Conservation (phyloP, 2,888 invertebrate genomes). For the Nephrotoma flavescens region DNA sequence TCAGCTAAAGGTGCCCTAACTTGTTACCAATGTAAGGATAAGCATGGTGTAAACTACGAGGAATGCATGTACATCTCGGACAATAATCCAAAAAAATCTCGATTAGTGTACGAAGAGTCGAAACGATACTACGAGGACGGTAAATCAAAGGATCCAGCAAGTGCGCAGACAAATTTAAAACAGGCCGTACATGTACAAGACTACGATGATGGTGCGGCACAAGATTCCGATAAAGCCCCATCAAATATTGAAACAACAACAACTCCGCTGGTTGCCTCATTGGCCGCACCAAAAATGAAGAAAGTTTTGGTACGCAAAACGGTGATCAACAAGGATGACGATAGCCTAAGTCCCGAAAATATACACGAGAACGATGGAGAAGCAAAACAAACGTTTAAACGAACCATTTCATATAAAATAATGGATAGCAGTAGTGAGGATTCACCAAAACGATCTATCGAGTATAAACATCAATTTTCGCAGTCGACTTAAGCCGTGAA, state of each 20-base stretch:
- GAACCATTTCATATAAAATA: slow-evolving; percentile 6
- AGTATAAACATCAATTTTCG: background rate
- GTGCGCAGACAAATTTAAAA: background rate
- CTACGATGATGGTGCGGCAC: background rate
- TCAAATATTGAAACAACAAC: background rate
- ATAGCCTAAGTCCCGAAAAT: slow-evolving; percentile 1
- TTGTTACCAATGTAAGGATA: slow-evolving; percentile 56
- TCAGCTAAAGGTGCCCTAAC: slow-evolving; percentile 60
- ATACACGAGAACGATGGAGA: background rate
- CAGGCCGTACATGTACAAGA: background rate
- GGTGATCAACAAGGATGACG: background rate
- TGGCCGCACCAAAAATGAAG: background rate
- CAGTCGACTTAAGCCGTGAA: background rate
- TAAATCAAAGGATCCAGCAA: background rate
- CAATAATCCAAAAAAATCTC: slow-evolving; percentile 21
- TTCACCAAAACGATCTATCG: background rate
- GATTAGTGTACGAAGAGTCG: background rate
- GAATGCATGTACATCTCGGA: slow-evolving; percentile 66
- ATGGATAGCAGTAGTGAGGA: background rate
- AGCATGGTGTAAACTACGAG: slow-evolving; percentile 54
- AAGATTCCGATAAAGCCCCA: background rate
- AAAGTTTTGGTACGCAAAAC: background rate
- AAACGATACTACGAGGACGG: background rate
- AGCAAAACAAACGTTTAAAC: slow-evolving; percentile 6
- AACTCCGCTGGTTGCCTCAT: background rate